phyloP scores from a whole-genome alignment of 2,888 invertebrate species.

The Trichacis sp. region DNA sequence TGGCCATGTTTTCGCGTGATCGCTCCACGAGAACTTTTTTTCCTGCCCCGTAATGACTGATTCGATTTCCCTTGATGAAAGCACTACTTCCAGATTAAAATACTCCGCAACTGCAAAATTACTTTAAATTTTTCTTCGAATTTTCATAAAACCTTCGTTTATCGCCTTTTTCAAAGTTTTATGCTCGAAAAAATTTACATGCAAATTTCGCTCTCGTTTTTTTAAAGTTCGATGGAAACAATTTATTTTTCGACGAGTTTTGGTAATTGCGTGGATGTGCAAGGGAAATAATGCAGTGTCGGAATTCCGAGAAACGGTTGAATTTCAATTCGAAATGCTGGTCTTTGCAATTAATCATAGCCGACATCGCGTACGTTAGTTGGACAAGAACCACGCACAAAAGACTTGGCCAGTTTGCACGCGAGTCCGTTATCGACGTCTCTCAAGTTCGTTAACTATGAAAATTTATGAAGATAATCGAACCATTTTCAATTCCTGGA shows the following conservation, averaged over 20 bases:
- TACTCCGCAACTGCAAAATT: not conserved
- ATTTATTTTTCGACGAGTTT: no score
- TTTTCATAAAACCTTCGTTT: no score
- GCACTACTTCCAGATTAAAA: slow-evolving; percentile 9
- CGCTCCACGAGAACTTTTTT: slow-evolving; percentile 7
- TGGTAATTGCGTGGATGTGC: not conserved
- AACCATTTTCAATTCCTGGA: not conserved
- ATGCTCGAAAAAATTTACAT: not conserved
- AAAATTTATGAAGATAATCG: slow-evolving; percentile 15
- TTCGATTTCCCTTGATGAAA: slow-evolving; percentile 25
- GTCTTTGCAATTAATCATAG: slow-evolving; percentile 31
- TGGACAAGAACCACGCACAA: slow-evolving; percentile 26
- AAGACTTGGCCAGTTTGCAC: slow-evolving; percentile 24
- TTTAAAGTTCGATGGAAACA: no score
- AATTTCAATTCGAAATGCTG: slow-evolving; percentile 15
- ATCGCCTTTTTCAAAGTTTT: no score
- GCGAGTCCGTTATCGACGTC: slow-evolving; percentile 36
- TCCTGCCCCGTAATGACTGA: slow-evolving; percentile 11
- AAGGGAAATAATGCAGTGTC: no score
- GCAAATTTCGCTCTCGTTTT: not conserved
- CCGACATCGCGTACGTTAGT: slow-evolving; percentile 19
- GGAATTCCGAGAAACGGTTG: slow-evolving; percentile 10
- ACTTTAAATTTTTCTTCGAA: not conserved
- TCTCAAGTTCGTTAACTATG: slow-evolving; percentile 25
- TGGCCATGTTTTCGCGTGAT: slow-evolving; percentile 26